phyloP scores from a whole-genome alignment of 1,140 invertebrate species.

The Tribolium madens region DNA sequence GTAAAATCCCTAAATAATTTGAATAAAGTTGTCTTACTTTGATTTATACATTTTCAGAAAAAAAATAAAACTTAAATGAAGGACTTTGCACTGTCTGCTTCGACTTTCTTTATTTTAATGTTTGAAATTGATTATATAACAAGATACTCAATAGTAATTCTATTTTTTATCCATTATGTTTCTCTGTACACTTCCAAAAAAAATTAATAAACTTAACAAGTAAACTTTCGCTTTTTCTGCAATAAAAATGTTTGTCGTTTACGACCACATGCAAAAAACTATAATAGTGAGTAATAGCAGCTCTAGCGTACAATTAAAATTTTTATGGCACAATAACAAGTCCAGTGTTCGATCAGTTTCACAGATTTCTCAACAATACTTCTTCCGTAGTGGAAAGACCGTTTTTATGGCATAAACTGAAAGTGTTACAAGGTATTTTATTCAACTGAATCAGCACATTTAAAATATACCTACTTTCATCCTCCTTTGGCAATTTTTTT shows the following conservation, averaged over 20 bases:
- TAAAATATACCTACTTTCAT: neutral
- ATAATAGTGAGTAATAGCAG: neutral
- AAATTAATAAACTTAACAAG: neutral
- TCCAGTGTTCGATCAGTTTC: neutral
- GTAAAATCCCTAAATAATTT: neutral
- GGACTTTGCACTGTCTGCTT: no score
- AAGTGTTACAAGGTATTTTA: constrained; percentile 33
- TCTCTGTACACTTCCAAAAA: no score
- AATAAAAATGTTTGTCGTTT: neutral
- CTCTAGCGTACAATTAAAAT: neutral
- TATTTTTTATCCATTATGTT: no score
- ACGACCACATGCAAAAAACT: neutral
- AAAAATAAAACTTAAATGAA: no score
- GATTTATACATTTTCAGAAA: no score
- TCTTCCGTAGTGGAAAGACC: constrained; percentile 13
- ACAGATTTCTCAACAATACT: constrained; percentile 12
- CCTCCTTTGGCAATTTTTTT: neutral
- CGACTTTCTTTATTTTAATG: no score
- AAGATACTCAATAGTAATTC: no score
- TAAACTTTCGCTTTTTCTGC: neutral
- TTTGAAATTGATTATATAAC: no score
- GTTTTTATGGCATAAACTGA: neutral
- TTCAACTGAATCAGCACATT: constrained; percentile 17
- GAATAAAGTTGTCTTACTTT: neutral
- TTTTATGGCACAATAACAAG: neutral